A percentile compares a stretch with the other conserved stretches of the same genome.
phyloP scores from a whole-genome alignment of 2,113 vertebrate genomes.

The Cyrtonyx montezumae region DNA sequence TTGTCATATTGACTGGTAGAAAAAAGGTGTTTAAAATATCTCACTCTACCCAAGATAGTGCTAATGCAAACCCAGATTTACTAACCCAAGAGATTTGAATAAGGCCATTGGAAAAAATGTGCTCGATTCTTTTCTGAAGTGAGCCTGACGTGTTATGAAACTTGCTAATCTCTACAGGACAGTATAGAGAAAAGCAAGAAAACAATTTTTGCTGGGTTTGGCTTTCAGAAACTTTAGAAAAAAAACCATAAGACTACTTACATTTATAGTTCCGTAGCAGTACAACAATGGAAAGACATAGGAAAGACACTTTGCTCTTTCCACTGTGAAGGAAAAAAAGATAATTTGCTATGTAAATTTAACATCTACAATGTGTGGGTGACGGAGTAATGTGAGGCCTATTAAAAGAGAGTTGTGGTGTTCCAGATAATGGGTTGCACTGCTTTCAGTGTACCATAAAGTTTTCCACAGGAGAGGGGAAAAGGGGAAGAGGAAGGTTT shows the following conservation, averaged over 20 bases:
- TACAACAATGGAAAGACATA: background rate
- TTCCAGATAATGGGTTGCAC: conserved; percentile 26
- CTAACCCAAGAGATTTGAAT: background rate
- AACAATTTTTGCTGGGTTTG: background rate
- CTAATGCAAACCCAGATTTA: background rate
- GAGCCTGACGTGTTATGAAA: background rate
- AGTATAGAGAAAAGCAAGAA: background rate
- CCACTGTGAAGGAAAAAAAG: background rate
- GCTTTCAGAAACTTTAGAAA: background rate
- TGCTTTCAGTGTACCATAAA: background rate
- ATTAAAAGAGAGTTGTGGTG: conserved; percentile 1
- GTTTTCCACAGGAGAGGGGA: background rate
- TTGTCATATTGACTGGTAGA: background rate
- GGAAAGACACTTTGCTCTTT: background rate
- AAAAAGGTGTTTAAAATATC: conserved; percentile 1
- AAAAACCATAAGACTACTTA: background rate
- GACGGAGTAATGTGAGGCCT: background rate
- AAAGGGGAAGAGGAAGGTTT: background rate
- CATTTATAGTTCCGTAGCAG: background rate
- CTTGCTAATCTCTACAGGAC: background rate
- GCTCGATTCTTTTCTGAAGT: background rate
- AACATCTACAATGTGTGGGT: background rate
- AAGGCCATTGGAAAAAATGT: background rate
- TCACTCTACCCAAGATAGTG: background rate
- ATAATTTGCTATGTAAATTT: background rate